A percentile compares a stretch with the other conserved stretches of the same genome.
Evolutionary conservation across 2,888 invertebrate species (phyloP).

Genomic region (Tetragonisca angustula): DNA sequence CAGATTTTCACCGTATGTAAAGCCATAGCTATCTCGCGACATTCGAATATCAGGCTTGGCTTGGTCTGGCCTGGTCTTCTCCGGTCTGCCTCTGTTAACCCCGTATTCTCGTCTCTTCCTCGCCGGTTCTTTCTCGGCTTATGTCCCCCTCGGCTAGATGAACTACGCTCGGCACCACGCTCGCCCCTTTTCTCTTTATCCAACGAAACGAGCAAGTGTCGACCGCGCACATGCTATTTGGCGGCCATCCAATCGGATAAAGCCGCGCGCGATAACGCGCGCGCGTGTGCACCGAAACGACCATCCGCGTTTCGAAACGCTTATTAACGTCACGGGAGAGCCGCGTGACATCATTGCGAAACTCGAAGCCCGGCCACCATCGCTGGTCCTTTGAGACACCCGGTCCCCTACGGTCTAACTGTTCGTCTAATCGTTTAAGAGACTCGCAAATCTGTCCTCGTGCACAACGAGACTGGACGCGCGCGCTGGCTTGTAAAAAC

Average conservation of each 20-base stretch:
- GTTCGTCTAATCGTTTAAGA: background rate
- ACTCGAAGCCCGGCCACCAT: background rate
- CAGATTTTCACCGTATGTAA: slow-evolving; percentile 22
- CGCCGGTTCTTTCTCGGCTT: background rate
- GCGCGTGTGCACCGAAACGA: no score
- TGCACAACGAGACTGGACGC: background rate
- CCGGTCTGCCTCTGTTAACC: background rate
- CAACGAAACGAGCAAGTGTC: slow-evolving; percentile 63
- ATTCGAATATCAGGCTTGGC: background rate
- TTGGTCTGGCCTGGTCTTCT: background rate
- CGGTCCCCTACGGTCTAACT: background rate
- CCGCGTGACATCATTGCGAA: slow-evolving; percentile 13
- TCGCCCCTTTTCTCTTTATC: slow-evolving; percentile 46
- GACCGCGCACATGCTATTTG: slow-evolving; percentile 77
- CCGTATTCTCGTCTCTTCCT: slow-evolving; percentile 21
- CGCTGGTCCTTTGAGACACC: background rate
- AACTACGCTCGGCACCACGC: slow-evolving; percentile 24
- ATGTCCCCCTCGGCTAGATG: background rate
- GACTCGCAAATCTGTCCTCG: background rate
- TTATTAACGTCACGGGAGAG: slow-evolving; percentile 52
- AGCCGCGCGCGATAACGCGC: slow-evolving; percentile 13
- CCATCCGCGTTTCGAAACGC: slow-evolving; percentile 43
- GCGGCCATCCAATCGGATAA: slow-evolving; percentile 76
- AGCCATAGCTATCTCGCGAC: slow-evolving; percentile 10
- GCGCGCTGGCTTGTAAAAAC: background rate